Conservation (phyloP, 2,888 invertebrate species). For the Sisyra terminalis region DNA sequence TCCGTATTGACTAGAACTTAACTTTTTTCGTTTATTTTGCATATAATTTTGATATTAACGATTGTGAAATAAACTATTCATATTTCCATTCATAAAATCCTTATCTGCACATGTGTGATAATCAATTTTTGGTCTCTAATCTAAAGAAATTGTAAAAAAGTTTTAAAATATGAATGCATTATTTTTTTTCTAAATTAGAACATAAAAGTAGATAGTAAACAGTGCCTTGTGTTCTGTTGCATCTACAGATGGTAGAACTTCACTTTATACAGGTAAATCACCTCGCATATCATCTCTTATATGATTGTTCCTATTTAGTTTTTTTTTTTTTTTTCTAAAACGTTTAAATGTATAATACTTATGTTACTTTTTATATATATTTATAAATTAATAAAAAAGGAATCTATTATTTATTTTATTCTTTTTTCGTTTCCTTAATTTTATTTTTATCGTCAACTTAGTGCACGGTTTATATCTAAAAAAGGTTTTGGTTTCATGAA, state of each 20-base stretch:
- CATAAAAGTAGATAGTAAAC: conserved; percentile 4
- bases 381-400: neutral
- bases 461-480: too few relatives aligned
- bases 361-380: neutral
- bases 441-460: neutral
- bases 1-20: too few relatives aligned
- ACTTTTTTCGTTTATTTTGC: too few relatives aligned
- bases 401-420: neutral
- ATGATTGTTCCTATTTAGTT: neutral
- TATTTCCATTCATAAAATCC: too few relatives aligned
- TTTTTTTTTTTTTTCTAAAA: conserved; percentile 1
- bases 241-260: conserved; percentile 24
- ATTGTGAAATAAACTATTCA: too few relatives aligned
- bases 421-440: neutral
- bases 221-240: conserved; percentile 15
- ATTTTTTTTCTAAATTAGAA: too few relatives aligned
- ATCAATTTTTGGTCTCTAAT: too few relatives aligned
- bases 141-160: too few relatives aligned
- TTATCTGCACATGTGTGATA: too few relatives aligned
- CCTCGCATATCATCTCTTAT: conserved; percentile 2
- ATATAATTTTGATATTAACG: too few relatives aligned
- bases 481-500: too few relatives aligned
- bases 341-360: neutral
- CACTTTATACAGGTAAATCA: conserved; percentile 26
- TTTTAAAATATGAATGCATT: too few relatives aligned